A percentile compares a stretch with the other conserved stretches of the same genome.
These are phyloP conservation scores for Procavia capensis DNA, from an alignment of 2,113 vertebrate genomes.

Conservation along the genomic window DNA sequence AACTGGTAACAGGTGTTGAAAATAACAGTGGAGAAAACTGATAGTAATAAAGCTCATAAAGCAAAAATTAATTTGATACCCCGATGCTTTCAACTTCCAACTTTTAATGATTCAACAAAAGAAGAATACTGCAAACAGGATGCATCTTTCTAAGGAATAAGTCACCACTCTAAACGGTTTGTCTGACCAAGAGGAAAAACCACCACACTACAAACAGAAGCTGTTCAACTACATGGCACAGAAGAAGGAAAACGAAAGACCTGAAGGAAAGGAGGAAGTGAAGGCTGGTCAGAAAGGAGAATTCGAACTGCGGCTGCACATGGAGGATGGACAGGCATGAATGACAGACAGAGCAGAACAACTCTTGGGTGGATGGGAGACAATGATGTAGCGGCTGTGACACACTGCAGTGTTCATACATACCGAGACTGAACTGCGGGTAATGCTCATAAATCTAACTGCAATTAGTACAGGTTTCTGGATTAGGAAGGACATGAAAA, in stretches of 20 bases:
- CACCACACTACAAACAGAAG: conserved; percentile 28
- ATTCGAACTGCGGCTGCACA: conserved; percentile 54
- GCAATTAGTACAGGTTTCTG: conserved; percentile 98
- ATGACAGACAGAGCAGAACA: conserved; percentile 83
- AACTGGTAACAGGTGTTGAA: conserved; percentile 36
- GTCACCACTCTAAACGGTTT: neutral
- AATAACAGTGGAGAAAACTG: conserved; percentile 10
- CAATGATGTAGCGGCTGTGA: conserved; percentile 74
- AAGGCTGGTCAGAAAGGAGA: conserved; percentile 47
- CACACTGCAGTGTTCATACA: conserved; percentile 88
- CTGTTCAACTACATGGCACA: conserved; percentile 9
- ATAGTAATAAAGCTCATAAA: conserved; percentile 31
- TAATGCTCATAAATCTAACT: conserved; percentile 98
- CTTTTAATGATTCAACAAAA: conserved; percentile 61
- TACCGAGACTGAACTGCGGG: conserved; percentile 94
- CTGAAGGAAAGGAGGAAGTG: conserved; percentile 60
- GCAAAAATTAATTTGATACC: conserved; percentile 35
- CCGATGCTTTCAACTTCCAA: conserved; percentile 20
- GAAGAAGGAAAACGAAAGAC: conserved; percentile 52
- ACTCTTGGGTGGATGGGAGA: conserved; percentile 84
- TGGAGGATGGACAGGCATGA: conserved; percentile 68
- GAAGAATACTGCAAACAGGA: conserved; percentile 57
- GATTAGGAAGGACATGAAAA: conserved; percentile 94
- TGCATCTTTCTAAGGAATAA: neutral
- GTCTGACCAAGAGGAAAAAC: conserved; percentile 56